Conservation (phyloP, 2,797 vertebrate species). For the Ceyx erithaca region DNA sequence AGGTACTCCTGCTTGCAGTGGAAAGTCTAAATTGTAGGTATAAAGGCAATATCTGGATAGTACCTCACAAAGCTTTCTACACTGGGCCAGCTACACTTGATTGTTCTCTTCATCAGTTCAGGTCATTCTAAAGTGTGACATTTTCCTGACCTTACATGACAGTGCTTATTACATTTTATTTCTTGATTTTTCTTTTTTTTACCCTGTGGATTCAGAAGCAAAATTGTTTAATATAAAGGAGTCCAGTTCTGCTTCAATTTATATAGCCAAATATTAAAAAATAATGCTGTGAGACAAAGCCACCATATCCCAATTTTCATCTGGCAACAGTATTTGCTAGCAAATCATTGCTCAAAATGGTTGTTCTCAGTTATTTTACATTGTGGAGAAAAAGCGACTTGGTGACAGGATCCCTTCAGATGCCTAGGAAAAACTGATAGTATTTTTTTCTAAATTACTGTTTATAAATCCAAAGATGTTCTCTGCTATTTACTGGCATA, state of each 20-base stretch:
- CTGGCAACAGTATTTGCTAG: background rate
- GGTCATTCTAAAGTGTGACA: background rate
- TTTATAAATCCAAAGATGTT: slow-evolving; percentile 31
- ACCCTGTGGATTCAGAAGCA: background rate
- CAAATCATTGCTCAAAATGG: background rate
- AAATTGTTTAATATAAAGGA: background rate
- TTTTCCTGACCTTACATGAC: background rate
- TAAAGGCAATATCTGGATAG: background rate
- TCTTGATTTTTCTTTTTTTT: background rate
- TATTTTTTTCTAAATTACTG: slow-evolving; percentile 34
- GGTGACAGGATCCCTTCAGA: background rate
- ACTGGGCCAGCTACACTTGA: accelerated
- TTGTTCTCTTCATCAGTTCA: background rate
- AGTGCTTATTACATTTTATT: background rate
- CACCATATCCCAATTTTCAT: background rate
- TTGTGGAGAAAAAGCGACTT: background rate
- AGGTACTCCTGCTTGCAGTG: background rate
- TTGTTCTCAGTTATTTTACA: background rate
- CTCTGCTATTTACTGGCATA: background rate
- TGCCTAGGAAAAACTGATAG: background rate
- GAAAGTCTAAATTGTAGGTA: background rate
- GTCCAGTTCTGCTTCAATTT: background rate
- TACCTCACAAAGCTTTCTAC: background rate
- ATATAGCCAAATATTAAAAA: background rate
- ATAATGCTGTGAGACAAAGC: background rate